Percentiles rank a stretch among this genome's conserved stretches.
These are phyloP conservation scores for Harpalus rufipes DNA, from an alignment of 2,888 invertebrate genomes.

Conservation along the genomic window DNA sequence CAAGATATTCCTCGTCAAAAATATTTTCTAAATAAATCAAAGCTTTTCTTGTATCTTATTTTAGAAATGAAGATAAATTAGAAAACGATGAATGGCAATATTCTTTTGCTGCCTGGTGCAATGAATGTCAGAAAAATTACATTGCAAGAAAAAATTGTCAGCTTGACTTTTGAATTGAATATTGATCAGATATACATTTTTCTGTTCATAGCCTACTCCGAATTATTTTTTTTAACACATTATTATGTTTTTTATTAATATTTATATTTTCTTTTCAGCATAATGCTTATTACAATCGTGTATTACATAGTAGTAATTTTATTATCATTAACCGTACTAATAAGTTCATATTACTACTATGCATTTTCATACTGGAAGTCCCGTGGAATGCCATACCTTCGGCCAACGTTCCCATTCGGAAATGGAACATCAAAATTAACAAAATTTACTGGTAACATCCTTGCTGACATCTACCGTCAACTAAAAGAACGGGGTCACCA, in stretches of 20 bases:
- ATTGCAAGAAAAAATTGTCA: no score
- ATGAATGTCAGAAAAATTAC: no score
- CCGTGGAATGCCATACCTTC: slow-evolving; percentile 72
- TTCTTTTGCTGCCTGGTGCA: no score
- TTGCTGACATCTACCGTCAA: slow-evolving; percentile 71
- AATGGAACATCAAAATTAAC: slow-evolving; percentile 73
- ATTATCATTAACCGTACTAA: background rate
- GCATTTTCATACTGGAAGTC: slow-evolving; percentile 73
- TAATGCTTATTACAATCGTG: background rate
- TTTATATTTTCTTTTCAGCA: slow-evolving; percentile 8
- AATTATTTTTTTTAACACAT: no score
- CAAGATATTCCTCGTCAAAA: no score
- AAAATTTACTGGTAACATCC: slow-evolving; percentile 70
- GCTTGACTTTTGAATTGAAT: no score
- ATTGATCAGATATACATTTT: no score
- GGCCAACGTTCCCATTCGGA: slow-evolving; percentile 73
- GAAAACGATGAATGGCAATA: no score
- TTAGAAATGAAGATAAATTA: no score
- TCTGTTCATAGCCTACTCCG: no score
- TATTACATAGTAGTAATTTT: slow-evolving; percentile 3
- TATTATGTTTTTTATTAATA: background rate
- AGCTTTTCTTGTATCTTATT: no score
- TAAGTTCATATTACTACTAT: slow-evolving; percentile 37
- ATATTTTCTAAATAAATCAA: no score
- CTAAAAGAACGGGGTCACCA: slow-evolving; percentile 67